Evolutionary conservation across 2,113 vertebrate species (phyloP).

Genomic region (Oreochromis niloticus): DNA sequence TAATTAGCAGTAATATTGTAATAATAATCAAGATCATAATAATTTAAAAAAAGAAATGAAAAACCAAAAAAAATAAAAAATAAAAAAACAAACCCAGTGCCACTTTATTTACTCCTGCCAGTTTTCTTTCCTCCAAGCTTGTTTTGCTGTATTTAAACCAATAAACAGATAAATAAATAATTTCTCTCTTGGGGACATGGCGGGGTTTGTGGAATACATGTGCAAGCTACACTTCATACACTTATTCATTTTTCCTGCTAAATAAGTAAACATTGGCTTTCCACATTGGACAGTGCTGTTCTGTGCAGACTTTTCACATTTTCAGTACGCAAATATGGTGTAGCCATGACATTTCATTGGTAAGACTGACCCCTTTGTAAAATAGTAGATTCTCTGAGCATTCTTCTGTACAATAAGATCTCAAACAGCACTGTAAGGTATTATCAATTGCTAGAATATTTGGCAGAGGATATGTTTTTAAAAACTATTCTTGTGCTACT

Average conservation of each 20-base stretch:
- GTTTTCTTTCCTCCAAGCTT: constrained; percentile 71
- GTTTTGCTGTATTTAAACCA: constrained; percentile 61
- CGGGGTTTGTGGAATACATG: constrained; percentile 52
- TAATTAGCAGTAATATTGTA: constrained; percentile 84
- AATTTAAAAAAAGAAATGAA: constrained; percentile 60
- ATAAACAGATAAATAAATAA: constrained; percentile 85
- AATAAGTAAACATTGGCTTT: constrained; percentile 65
- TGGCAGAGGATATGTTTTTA: constrained; percentile 37
- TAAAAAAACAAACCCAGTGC: constrained; percentile 75
- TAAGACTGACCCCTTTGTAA: not conserved
- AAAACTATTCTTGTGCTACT: not conserved
- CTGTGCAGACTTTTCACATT: constrained; percentile 48
- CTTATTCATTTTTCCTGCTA: constrained; percentile 37
- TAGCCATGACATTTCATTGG: constrained; percentile 37
- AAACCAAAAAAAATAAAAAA: constrained; percentile 14
- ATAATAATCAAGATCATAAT: constrained; percentile 72
- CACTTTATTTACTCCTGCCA: constrained; percentile 71
- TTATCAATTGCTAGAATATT: constrained; percentile 27
- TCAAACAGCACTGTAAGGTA: not conserved
- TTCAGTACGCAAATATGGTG: constrained; percentile 37
- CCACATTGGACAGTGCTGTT: constrained; percentile 50
- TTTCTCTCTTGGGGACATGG: constrained; percentile 62
- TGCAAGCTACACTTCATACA: constrained; percentile 69
- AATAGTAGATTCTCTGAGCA: not conserved
- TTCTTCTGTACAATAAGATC: constrained; percentile 21